Conservation (phyloP, 1,140 invertebrate genomes). For the Ectropis grisescens region DNA sequence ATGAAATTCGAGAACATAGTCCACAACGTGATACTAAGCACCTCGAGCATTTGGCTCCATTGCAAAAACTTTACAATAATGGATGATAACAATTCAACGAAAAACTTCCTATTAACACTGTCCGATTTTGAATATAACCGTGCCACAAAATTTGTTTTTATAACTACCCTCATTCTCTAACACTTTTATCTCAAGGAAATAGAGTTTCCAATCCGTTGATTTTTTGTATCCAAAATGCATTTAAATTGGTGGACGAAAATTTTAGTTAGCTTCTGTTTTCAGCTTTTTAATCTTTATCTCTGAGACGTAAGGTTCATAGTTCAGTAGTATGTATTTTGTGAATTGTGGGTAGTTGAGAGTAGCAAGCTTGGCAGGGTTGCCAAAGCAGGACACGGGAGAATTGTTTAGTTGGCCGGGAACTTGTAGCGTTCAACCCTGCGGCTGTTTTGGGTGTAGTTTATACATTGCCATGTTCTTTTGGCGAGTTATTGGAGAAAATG, state of each 20-base stretch:
- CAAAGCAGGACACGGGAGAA: constrained; percentile 33
- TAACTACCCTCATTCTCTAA: no score
- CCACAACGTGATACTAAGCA: background rate
- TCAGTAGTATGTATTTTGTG: no score
- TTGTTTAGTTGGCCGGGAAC: constrained; percentile 32
- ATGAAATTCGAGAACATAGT: no score
- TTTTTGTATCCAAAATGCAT: constrained; percentile 2
- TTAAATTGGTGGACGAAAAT: background rate
- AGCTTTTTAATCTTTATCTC: no score
- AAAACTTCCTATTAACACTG: constrained; percentile 39
- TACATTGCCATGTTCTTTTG: constrained; percentile 5
- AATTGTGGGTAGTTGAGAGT: no score
- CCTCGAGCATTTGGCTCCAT: constrained; percentile 27
- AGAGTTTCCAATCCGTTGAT: constrained; percentile 4
- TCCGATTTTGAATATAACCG: constrained; percentile 30
- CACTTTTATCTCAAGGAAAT: background rate
- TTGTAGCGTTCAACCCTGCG: constrained; percentile 5
- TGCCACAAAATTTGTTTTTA: constrained; percentile 8
- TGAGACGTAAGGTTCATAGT: no score
- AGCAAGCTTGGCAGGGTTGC: constrained; percentile 32
- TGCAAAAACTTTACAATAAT: constrained; percentile 39
- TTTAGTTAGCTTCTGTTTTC: no score
- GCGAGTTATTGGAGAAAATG: no score
- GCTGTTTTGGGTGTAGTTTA: constrained; percentile 1
- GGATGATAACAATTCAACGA: constrained; percentile 17